These are phyloP conservation scores for Drosophila borealis DNA, from an alignment of 2,888 invertebrate genomes.

Conservation along the genomic window DNA sequence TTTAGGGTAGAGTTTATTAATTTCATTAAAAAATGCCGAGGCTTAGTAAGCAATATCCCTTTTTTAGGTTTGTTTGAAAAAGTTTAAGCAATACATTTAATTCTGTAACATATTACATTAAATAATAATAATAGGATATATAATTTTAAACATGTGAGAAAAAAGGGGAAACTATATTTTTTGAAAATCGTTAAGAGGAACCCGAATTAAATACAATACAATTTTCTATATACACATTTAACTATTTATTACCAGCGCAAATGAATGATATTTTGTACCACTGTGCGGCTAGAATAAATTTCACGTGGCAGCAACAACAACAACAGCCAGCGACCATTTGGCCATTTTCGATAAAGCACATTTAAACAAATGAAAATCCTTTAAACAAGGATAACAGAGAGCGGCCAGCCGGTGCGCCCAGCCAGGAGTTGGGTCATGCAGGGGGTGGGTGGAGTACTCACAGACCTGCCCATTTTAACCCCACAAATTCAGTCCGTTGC, in stretches of 20 bases:
- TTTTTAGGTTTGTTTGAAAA: too few species aligned
- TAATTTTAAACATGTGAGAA: too few species aligned
- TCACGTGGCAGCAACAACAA: conserved; percentile 18
- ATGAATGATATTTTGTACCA: conserved; percentile 18
- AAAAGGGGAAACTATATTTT: too few species aligned
- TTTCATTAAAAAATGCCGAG: too few species aligned
- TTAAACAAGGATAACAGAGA: conserved; percentile 72
- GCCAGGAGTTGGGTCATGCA: conserved; percentile 6
- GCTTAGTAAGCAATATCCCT: too few species aligned
- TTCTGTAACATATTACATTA: too few species aligned
- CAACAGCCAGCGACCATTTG: conserved; percentile 54
- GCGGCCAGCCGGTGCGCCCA: conserved; percentile 3
- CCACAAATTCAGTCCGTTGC: conserved; percentile 48
- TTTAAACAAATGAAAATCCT: conserved; percentile 81
- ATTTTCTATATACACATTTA: not conserved
- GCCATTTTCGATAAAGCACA: conserved; percentile 79
- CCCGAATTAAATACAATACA: too few species aligned
- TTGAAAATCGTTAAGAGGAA: too few species aligned
- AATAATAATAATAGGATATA: too few species aligned
- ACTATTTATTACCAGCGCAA: not conserved
- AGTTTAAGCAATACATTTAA: too few species aligned
- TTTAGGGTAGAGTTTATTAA: too few species aligned
- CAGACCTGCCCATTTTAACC: conserved; percentile 54
- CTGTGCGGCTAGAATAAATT: conserved; percentile 58
- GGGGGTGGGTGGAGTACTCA: not conserved